phyloP scores from a whole-genome alignment of 2,113 vertebrate genomes.

The Elanoides forficatus region DNA sequence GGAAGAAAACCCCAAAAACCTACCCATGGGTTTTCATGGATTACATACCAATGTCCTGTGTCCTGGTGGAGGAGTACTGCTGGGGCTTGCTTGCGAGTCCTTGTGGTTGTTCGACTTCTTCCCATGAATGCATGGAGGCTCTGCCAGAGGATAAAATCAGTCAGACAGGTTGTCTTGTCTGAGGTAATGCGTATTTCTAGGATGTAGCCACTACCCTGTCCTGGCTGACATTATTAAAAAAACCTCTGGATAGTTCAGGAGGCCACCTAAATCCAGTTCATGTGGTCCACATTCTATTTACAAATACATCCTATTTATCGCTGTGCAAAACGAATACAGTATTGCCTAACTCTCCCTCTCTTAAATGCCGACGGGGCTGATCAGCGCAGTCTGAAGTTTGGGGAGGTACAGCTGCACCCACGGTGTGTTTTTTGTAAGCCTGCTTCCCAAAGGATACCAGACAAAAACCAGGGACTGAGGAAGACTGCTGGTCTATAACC shows the following conservation, averaged over 20 bases:
- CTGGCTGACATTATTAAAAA: not conserved
- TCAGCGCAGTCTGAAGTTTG: not conserved
- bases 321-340: not conserved
- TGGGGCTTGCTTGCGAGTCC: not conserved
- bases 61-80: not conserved
- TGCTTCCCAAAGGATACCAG: not conserved
- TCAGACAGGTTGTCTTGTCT: not conserved
- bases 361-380: not conserved
- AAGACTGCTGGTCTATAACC: too few species aligned
- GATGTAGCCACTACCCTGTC: not conserved
- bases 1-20: not conserved
- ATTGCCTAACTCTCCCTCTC: not conserved
- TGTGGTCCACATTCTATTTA: too few species aligned
- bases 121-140: not conserved
- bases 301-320: rapidly evolving
- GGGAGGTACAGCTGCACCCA: not conserved
- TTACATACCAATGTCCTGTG: rapidly evolving
- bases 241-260: not conserved
- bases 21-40: not conserved
- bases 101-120: not conserved
- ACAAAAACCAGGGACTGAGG: not conserved
- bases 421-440: not conserved
- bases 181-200: not conserved
- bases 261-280: too few species aligned
- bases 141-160: not conserved